A percentile compares a stretch with the other conserved stretches of the same genome.
Conservation (phyloP, 1,140 invertebrate species). For the Phenacoccus solenopsis region DNA sequence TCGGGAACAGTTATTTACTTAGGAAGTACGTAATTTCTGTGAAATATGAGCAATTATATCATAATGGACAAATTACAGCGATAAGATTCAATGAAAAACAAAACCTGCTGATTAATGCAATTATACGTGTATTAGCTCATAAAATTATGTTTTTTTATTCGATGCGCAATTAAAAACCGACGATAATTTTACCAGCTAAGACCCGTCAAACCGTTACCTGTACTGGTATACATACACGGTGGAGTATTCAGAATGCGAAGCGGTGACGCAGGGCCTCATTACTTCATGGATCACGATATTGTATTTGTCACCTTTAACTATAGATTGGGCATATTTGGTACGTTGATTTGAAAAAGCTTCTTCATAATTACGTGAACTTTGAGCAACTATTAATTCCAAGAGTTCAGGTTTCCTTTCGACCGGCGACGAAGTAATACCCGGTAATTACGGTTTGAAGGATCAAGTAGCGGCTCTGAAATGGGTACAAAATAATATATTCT, state of each 20-base stretch:
- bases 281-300: slow-evolving; percentile 56
- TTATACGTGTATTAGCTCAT: too few species aligned
- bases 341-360: neutral
- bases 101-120: too few species aligned
- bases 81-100: too few species aligned
- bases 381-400: too few species aligned
- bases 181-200: neutral
- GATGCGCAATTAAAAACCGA: too few species aligned
- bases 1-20: too few species aligned
- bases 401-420: neutral
- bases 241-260: slow-evolving; percentile 44
- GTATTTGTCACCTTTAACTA: slow-evolving; percentile 69
- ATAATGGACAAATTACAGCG: too few species aligned
- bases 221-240: slow-evolving; percentile 54
- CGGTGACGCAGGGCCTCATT: slow-evolving; percentile 46
- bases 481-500: neutral
- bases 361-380: too few species aligned
- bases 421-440: neutral
- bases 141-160: too few species aligned
- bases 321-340: slow-evolving; percentile 47
- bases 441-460: neutral
- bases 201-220: slow-evolving; percentile 30
- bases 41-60: too few species aligned
- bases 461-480: neutral
- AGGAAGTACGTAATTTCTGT: too few species aligned